A percentile compares a stretch with the other conserved stretches of the same genome.
These are phyloP conservation scores for Ammodramus savannarum DNA, from an alignment of 2,113 vertebrate species.

Conservation along the genomic window DNA sequence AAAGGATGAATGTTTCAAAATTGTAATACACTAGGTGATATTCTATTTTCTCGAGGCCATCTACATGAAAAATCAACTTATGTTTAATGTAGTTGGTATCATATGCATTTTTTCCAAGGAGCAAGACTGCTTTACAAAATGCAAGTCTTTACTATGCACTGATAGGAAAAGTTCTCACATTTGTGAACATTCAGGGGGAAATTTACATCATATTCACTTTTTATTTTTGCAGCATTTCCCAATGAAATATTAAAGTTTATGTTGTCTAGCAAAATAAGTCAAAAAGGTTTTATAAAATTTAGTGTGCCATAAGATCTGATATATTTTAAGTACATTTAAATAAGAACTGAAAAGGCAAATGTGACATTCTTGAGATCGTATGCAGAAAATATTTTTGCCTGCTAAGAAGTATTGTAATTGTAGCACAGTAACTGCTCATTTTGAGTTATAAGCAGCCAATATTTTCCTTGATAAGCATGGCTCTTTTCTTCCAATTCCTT, in stretches of 20 bases:
- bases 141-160: background rate
- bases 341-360: background rate
- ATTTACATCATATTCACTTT: background rate
- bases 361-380: background rate
- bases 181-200: background rate
- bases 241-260: background rate
- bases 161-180: background rate
- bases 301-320: background rate
- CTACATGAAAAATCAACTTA: background rate
- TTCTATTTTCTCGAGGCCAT: background rate
- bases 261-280: background rate
- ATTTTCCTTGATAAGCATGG: background rate
- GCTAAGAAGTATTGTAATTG: background rate
- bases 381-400: background rate
- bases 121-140: background rate
- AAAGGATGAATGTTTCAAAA: background rate
- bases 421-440: background rate
- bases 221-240: background rate
- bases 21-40: background rate
- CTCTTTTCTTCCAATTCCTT: background rate
- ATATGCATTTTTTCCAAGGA: background rate
- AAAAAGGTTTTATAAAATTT: background rate
- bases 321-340: background rate
- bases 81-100: background rate
- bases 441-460: background rate